A percentile compares a stretch with the other conserved stretches of the same genome.
Conservation (phyloP, 1,140 invertebrate species). For the Philotrypesis tridentata region DNA sequence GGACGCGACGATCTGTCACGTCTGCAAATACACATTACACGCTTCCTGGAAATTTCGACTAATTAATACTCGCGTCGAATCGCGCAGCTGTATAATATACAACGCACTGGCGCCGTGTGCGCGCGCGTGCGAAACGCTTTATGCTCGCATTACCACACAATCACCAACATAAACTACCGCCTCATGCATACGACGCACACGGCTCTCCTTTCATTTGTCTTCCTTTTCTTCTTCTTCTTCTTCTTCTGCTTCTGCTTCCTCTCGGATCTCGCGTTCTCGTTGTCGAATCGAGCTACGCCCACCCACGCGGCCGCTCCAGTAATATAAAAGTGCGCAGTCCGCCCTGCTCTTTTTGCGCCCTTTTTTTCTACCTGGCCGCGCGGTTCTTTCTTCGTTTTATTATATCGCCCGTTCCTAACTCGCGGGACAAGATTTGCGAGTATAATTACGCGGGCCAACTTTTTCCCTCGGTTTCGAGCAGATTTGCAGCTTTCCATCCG, state of each 20-base stretch:
- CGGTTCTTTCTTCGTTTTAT: background rate
- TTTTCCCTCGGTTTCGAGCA: background rate
- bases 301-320: background rate
- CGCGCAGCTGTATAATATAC: background rate
- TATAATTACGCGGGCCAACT: background rate
- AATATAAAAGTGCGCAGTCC: background rate
- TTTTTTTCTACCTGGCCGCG: background rate
- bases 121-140: background rate
- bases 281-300: background rate
- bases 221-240: background rate
- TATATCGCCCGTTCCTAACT: background rate
- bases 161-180: background rate
- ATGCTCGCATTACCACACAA: conserved; percentile 30
- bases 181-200: too few species aligned
- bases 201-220: background rate
- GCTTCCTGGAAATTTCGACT: conserved; percentile 43
- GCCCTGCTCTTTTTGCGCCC: background rate
- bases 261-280: too few species aligned
- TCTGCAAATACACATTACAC: background rate
- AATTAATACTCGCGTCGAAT: conserved; percentile 44
- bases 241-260: too few species aligned
- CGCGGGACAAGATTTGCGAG: background rate
- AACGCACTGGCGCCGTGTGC: conserved; percentile 2
- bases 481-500: background rate
- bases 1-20: too few species aligned